A percentile compares a stretch with the other conserved stretches of the same genome.
Evolutionary conservation across 2,797 vertebrate species (phyloP).

Genomic region (Somateria mollissima): DNA sequence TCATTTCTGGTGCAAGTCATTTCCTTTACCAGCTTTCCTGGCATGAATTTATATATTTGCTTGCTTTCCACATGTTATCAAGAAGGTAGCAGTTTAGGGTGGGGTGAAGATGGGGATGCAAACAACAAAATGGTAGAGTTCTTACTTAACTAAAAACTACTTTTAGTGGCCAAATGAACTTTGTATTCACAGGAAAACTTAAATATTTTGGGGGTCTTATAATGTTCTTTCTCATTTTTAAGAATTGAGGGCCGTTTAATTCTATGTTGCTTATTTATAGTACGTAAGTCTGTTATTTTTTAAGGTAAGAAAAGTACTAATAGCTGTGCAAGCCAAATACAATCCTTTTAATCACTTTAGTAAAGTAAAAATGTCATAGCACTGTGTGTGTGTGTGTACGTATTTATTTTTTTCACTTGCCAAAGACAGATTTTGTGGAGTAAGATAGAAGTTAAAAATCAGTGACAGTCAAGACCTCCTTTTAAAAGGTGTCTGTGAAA

Average conservation of each 20-base stretch:
- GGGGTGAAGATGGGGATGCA: background rate
- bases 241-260: background rate
- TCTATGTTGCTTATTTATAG: background rate
- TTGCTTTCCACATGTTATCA: background rate
- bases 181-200: background rate
- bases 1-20: background rate
- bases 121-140: background rate
- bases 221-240: background rate
- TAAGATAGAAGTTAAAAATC: background rate
- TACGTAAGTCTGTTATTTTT: background rate
- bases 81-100: background rate
- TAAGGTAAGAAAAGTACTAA: background rate
- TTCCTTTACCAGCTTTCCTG: background rate
- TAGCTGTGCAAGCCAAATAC: slow-evolving; percentile 15
- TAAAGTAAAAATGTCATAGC: background rate
- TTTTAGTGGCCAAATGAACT: background rate
- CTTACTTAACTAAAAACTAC: background rate
- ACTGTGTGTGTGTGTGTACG: too few relatives aligned
- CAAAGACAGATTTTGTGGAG: background rate
- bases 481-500: background rate
- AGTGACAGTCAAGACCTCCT: background rate
- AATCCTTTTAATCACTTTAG: background rate
- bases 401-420: background rate
- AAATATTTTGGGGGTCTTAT: background rate
- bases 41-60: background rate